Evolutionary conservation across 2,888 invertebrate species (phyloP).

Genomic region (Torymus aiolomorphi): DNA sequence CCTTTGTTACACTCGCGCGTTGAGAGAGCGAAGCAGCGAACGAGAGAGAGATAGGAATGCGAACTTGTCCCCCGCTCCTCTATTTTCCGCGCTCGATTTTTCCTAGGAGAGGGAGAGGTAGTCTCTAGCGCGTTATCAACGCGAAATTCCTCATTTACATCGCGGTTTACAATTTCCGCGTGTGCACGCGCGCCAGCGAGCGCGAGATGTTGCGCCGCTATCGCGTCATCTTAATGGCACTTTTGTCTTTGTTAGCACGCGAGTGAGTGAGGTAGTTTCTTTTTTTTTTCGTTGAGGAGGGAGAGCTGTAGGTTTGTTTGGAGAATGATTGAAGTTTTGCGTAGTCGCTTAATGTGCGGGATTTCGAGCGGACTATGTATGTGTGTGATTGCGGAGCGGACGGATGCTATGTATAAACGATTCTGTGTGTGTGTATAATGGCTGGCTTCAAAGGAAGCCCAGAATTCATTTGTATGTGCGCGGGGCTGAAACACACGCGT

Average conservation of each 20-base stretch:
- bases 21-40: too few species aligned
- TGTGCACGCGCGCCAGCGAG: slow-evolving; percentile 1
- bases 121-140: slow-evolving; percentile 34
- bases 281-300: not conserved
- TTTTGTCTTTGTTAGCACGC: slow-evolving; percentile 34
- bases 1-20: not conserved
- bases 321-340: too few species aligned
- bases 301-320: too few species aligned
- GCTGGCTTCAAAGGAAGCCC: too few species aligned
- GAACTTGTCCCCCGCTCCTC: slow-evolving; percentile 36
- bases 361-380: too few species aligned
- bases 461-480: too few species aligned
- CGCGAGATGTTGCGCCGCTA: slow-evolving; percentile 1
- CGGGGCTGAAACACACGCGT: too few species aligned
- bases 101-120: not conserved
- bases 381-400: too few species aligned
- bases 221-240: slow-evolving; percentile 50
- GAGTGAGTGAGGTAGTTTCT: not conserved
- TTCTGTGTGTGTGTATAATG: too few species aligned
- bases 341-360: too few species aligned
- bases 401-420: too few species aligned
- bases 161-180: slow-evolving; percentile 46
- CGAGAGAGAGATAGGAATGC: slow-evolving; percentile 1
- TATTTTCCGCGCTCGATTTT: slow-evolving; percentile 13
- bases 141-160: slow-evolving; percentile 52